phyloP scores from a whole-genome alignment of 2,888 invertebrate species.

The Prionchulus punctatus region DNA sequence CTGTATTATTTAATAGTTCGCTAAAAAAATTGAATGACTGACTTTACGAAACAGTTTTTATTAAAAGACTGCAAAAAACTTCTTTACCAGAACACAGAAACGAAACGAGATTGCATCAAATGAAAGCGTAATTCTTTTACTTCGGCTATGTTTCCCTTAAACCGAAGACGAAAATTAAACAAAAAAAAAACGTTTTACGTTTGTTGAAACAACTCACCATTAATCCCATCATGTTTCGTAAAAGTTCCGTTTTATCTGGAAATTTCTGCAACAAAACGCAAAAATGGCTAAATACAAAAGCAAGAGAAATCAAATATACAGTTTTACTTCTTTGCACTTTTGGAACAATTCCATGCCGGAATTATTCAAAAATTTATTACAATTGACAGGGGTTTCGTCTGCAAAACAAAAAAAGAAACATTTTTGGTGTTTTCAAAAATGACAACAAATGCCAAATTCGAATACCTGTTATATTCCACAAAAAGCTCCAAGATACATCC shows the following conservation, averaged over 20 bases:
- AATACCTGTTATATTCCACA: slow-evolving; percentile 72
- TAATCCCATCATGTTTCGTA: slow-evolving; percentile 92
- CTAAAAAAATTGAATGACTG: slow-evolving; percentile 36
- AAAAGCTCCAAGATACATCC: slow-evolving; percentile 96
- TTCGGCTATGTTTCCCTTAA: slow-evolving; percentile 88
- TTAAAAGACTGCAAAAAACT: not conserved
- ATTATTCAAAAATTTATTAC: slow-evolving; percentile 67
- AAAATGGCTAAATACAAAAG: slow-evolving; percentile 1
- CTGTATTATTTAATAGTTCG: slow-evolving; percentile 60
- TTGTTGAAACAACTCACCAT: slow-evolving; percentile 34
- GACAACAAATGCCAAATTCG: too few relatives aligned
- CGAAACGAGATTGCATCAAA: slow-evolving; percentile 66
- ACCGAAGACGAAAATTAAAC: slow-evolving; percentile 9
- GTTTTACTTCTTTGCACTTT: slow-evolving; percentile 58
- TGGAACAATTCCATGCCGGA: slow-evolving; percentile 78
- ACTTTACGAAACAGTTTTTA: too few relatives aligned
- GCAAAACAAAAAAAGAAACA: too few relatives aligned
- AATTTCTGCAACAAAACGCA: slow-evolving; percentile 48
- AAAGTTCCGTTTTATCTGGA: slow-evolving; percentile 67
- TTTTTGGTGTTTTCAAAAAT: too few relatives aligned
- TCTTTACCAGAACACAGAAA: slow-evolving; percentile 53
- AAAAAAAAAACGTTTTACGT: not conserved
- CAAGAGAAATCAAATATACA: not conserved
- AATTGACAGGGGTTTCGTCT: slow-evolving; percentile 87
- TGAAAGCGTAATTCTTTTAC: slow-evolving; percentile 61